Evolutionary conservation across 2,888 invertebrate genomes (phyloP), one percentile per base, ranked within the genome.

Genomic region (Caenorhabditis panamensis): DNA sequence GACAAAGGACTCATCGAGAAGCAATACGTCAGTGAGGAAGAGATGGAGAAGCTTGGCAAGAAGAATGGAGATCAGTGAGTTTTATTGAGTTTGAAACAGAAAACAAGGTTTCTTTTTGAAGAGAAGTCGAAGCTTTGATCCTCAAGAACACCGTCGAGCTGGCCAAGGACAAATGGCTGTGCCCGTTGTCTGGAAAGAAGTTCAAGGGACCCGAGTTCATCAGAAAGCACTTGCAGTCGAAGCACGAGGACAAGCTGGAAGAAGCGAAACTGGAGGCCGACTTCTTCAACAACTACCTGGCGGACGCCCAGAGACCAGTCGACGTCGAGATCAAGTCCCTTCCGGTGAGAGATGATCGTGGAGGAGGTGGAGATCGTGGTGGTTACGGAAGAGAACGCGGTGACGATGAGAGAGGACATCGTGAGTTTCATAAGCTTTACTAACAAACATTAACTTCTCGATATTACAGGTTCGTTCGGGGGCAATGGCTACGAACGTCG

Each of bases 141-240:
- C 94, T 95, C 89, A 95, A 96, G 0, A 99, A 99, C 91, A 97
- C 97, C 0, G 96, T 98, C 90, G 98, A 99, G 92, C 91, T 99
- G 84, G 95, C 96, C 0, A 97, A 97, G 91, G 99, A 98, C 91
- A 99, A 99, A 90, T 99, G 98, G 98, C 92, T 99, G 85, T 99
- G 99, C 92, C 99, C 99, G 0, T 92, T 99, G 9, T 97, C 97
- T 69, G 98, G 98, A 0, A 99, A 99, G 92, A 99, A 99, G 92
- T 99, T 99, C 92, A 99, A 98, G 69, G 94, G 98, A 0, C 97
- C 98, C 0, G 98, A 99, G 91, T 99, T 97, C 92, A 97, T 99
- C 36, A 94, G 96, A 79, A 99, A 99, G 91, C 99, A 99, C 91
- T 96, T 99, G 84, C 95, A 96, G 91, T 97, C 97, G 92, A 99